A percentile compares a stretch with the other conserved stretches of the same genome.
phyloP scores from a whole-genome alignment of 2,888 invertebrate species.

The Macaria notata region DNA sequence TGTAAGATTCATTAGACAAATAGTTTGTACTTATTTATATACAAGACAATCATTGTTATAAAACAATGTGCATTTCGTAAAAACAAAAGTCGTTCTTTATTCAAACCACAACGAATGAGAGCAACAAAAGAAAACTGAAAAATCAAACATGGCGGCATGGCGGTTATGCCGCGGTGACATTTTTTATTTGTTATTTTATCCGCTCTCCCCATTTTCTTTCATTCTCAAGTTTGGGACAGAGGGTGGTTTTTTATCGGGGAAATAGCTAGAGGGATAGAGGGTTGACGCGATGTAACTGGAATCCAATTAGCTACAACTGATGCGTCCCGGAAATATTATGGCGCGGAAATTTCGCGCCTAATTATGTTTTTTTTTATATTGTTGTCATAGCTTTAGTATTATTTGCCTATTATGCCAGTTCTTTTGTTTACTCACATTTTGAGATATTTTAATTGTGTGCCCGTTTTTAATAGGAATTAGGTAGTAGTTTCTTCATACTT shows the following conservation, averaged over 20 bases:
- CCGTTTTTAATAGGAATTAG: too few relatives aligned
- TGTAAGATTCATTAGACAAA: too few relatives aligned
- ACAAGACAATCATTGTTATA: too few relatives aligned
- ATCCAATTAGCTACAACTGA: conserved; percentile 58
- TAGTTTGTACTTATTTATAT: too few relatives aligned
- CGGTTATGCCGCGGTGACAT: neutral
- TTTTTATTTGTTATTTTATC: conserved; percentile 22
- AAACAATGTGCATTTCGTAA: too few relatives aligned
- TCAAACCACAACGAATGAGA: neutral
- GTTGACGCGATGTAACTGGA: conserved; percentile 59
- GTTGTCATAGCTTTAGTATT: neutral
- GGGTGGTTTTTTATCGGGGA: conserved; percentile 44
- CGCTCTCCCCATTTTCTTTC: conserved; percentile 43
- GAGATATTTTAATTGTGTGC: too few relatives aligned
- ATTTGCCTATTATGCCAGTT: too few relatives aligned
- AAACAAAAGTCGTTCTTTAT: too few relatives aligned
- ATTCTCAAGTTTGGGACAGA: conserved; percentile 41
- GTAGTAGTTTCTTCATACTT: too few relatives aligned
- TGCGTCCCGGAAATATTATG: conserved; percentile 42
- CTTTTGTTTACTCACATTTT: too few relatives aligned
- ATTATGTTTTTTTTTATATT: conserved; percentile 1
- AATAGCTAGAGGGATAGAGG: conserved; percentile 38
- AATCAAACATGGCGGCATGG: conserved; percentile 15
- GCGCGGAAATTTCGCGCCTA: conserved; percentile 41
- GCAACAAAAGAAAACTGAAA: conserved; percentile 1